phyloP scores from a whole-genome alignment of 2,797 vertebrate genomes.

The Pempheris klunzingeri region DNA sequence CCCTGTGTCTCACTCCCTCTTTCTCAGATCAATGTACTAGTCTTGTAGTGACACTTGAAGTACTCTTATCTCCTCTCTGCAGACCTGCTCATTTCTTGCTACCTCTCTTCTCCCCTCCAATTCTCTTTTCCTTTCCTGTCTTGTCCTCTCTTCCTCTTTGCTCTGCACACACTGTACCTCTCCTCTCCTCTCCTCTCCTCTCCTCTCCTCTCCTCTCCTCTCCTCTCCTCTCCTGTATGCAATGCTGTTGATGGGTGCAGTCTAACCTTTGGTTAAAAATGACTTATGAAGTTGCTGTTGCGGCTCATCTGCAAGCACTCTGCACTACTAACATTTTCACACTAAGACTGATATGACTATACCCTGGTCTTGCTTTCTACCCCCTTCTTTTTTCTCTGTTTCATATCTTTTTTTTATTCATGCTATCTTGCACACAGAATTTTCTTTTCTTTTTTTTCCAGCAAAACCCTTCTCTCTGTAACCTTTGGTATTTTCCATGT shows the following conservation, averaged over 20 bases:
- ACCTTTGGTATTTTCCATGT: conserved; percentile 27
- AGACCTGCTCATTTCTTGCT: conserved; percentile 77
- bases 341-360: neutral
- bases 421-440: neutral
- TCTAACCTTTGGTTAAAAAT: conserved; percentile 56
- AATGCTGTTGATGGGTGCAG: conserved; percentile 58
- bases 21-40: conserved; percentile 81
- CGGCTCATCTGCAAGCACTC: conserved; percentile 40
- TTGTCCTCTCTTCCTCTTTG: conserved; percentile 22
- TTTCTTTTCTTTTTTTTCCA: neutral
- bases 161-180: conserved; percentile 39
- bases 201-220: conserved; percentile 16
- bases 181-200: conserved; percentile 23
- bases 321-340: conserved; percentile 10
- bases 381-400: neutral
- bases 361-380: neutral
- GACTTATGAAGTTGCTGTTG: conserved; percentile 43
- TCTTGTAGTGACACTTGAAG: conserved; percentile 84
- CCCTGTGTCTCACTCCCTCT: conserved; percentile 45
- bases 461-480: neutral
- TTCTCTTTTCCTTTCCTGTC: conserved; percentile 25
- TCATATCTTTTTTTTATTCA: neutral
- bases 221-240: conserved; percentile 24
- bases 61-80: conserved; percentile 81
- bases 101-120: conserved; percentile 51